Percentiles rank a stretch among this genome's conserved stretches.
Evolutionary conservation across 2,888 invertebrate species (phyloP).

Genomic region (Litoditis marina): DNA sequence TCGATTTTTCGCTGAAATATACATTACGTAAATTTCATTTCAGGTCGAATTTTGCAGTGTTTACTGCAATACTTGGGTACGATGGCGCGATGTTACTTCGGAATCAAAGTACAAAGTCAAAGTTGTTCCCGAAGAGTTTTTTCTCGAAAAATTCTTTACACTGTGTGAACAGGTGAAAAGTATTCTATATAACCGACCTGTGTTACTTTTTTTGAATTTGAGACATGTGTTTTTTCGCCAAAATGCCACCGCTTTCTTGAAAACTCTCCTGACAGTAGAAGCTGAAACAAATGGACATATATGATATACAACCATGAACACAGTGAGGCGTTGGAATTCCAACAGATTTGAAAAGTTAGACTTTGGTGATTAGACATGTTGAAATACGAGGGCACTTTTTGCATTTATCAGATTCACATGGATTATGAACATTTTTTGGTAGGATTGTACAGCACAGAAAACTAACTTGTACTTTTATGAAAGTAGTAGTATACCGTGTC

Average conservation of each 20-base stretch:
- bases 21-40: no score
- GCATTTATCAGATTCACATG: no score
- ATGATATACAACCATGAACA: background rate
- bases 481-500: conserved; percentile 37
- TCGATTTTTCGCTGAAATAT: conserved; percentile 22
- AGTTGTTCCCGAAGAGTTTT: no score
- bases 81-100: no score
- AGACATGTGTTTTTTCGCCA: conserved; percentile 55
- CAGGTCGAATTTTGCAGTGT: no score
- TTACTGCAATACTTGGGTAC: no score
- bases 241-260: conserved; percentile 40
- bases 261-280: conserved; percentile 27
- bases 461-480: conserved; percentile 28
- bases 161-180: background rate
- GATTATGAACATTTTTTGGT: background rate
- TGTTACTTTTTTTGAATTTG: conserved; percentile 44
- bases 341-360: no score
- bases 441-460: no score
- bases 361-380: no score
- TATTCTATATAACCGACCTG: conserved; percentile 13
- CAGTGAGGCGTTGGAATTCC: background rate
- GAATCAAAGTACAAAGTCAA: no score
- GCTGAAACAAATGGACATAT: conserved; percentile 16
- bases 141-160: background rate
- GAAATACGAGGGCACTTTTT: no score